Evolutionary conservation across 2,888 invertebrate species (phyloP).

Genomic region (Deilephila elpenor): DNA sequence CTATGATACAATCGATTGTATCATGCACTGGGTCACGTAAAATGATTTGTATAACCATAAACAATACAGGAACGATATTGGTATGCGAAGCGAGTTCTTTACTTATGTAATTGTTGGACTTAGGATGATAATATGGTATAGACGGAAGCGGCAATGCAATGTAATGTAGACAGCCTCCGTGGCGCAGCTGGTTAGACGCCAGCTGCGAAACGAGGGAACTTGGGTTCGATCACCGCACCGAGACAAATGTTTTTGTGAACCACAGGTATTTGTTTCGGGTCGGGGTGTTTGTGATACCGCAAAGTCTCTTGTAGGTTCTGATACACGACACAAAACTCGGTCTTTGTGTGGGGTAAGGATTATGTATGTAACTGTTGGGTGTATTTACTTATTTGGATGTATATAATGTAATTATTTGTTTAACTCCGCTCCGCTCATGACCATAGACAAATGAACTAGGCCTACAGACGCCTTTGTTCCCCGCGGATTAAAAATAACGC

Average conservation of each 20-base stretch:
- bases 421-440: background rate
- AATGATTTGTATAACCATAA: slow-evolving; percentile 10
- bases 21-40: slow-evolving; percentile 7
- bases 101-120: slow-evolving; percentile 3
- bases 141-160: background rate
- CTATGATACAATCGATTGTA: background rate
- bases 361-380: no score
- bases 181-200: no score
- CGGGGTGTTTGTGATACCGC: no score
- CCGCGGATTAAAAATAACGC: slow-evolving; percentile 18
- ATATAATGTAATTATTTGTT: background rate
- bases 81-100: background rate
- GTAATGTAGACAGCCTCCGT: no score
- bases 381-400: no score
- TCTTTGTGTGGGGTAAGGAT: no score
- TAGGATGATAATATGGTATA: background rate
- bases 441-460: slow-evolving; percentile 8
- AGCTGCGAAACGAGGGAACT: no score
- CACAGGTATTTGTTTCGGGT: no score
- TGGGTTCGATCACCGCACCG: no score
- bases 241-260: no score
- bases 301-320: no score
- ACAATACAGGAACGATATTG: slow-evolving; percentile 16
- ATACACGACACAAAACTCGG: no score
- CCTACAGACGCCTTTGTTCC: slow-evolving; percentile 19